These are phyloP conservation scores for Muntiacus reevesi DNA, from an alignment of 2,113 vertebrate species.

Conservation along the genomic window DNA sequence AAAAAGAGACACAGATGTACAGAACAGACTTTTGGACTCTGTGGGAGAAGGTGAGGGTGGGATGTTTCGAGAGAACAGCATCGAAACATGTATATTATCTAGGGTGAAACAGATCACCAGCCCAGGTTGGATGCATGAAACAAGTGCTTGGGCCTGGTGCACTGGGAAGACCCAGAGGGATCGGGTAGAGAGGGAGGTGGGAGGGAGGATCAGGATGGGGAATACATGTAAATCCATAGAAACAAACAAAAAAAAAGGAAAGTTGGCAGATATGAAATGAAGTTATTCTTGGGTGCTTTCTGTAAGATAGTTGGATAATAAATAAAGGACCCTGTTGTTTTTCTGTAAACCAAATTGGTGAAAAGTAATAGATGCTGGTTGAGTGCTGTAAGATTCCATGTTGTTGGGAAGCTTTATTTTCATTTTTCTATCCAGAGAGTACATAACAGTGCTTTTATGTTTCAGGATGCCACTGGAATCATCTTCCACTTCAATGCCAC, in stretches of 20 bases:
- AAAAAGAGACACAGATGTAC: too few relatives aligned
- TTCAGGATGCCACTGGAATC: slow-evolving; percentile 73
- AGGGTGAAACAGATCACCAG: too few relatives aligned
- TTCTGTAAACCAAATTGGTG: neutral
- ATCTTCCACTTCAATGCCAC: slow-evolving; percentile 26
- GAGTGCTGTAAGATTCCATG: neutral
- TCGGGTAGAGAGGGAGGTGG: too few relatives aligned
- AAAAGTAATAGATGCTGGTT: neutral
- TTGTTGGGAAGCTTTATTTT: neutral
- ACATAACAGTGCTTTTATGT: slow-evolving; percentile 35
- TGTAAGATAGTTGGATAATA: neutral
- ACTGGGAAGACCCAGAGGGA: too few relatives aligned
- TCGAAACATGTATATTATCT: too few relatives aligned
- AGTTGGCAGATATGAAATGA: neutral
- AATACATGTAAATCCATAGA: too few relatives aligned
- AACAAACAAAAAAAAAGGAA: neutral
- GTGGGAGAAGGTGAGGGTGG: too few relatives aligned
- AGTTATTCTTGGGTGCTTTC: neutral
- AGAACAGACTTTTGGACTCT: too few relatives aligned
- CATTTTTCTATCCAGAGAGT: neutral
- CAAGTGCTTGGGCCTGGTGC: too few relatives aligned
- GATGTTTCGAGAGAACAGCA: too few relatives aligned
- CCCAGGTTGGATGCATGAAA: too few relatives aligned
- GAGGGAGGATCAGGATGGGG: too few relatives aligned
- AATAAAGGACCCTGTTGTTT: neutral